Percentiles rank a stretch among this genome's conserved stretches.
These are phyloP conservation scores for Tupaia chinensis DNA, from an alignment of 2,113 vertebrate genomes.

Conservation along the genomic window DNA sequence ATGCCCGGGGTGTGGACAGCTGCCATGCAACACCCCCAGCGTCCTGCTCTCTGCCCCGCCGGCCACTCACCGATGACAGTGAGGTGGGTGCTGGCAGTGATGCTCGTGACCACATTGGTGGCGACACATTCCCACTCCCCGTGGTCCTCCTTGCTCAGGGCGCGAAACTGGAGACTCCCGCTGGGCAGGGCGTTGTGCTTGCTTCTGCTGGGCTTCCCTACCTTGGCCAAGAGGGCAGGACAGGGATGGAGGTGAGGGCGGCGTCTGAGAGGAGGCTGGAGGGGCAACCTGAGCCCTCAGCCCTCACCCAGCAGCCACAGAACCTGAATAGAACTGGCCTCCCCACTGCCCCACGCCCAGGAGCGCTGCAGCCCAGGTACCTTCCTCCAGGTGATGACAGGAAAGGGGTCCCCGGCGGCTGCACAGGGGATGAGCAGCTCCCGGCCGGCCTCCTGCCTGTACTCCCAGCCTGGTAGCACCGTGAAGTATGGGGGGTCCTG, in stretches of 20 bases:
- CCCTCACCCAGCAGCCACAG: background rate
- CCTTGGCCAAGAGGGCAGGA: slow-evolving; percentile 89
- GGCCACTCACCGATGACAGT: slow-evolving; percentile 94
- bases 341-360: accelerated
- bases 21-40: background rate
- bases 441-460: slow-evolving; percentile 98
- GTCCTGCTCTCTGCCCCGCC: background rate
- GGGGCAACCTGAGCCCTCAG: background rate
- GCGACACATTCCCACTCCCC: slow-evolving; percentile 99
- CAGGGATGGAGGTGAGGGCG: background rate
- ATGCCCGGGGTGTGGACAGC: accelerated
- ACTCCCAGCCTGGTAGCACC: slow-evolving; percentile 99
- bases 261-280: too few species aligned
- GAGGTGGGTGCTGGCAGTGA: slow-evolving; percentile 99
- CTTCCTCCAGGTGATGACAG: slow-evolving; percentile 98
- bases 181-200: slow-evolving; percentile 98
- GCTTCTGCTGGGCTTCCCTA: slow-evolving; percentile 99
- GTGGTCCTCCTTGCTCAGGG: slow-evolving; percentile 99
- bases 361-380: slow-evolving; percentile 83
- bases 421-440: slow-evolving; percentile 99
- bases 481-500: slow-evolving; percentile 99
- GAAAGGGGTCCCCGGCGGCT: slow-evolving; percentile 98
- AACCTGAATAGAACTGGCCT: background rate
- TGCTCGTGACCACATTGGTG: slow-evolving; percentile 98
- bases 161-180: slow-evolving; percentile 97